Evolutionary conservation across 2,888 invertebrate species (phyloP), one percentile per base, ranked within the genome.

Genomic region (Sminthurides aquaticus): DNA sequence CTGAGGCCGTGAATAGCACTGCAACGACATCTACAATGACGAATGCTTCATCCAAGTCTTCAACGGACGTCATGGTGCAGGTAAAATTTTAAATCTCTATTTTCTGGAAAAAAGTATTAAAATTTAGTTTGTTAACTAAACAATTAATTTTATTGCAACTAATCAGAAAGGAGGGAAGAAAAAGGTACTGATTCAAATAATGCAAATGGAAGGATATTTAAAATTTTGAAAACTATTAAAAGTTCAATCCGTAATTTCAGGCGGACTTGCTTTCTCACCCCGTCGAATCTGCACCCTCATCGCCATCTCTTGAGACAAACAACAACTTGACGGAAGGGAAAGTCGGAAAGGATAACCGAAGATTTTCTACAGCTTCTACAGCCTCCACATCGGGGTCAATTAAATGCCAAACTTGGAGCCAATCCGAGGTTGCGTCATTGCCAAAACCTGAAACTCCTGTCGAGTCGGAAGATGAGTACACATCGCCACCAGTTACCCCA

Each of bases 331-430:
- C n/a, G n/a, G 43, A 34, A 5, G 43, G 15, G 15, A 52, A 52
- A 20, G 20, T 18, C 15, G 20, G 5, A 20, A 5, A 5, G 22
- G 52, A 22, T 15, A 22, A 22, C 20, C 52, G 52, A 18, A 8
- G 52, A 20, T 22, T 52, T 20, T 52, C 52, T 18, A 52, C 52
- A 5, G 18, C 20, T 22, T 52, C 52, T 5, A 52, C 8, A 8
- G 52, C 27, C 18, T 27, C 60, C 49, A 60, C 25, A 8, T 62
- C 62, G 20, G 26, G 58, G 54, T 71, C 72, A 11, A 67, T 68
- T 49, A 74, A 72, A 62, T 74, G 74, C 52, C 66, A 72, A 1
- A 71, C 72, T 0, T 74, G 74, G 74, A 55, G 67, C 29, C 70
- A 71, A 34, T 69, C 72, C 48, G 74, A 74, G 49, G 58, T 68